phyloP scores from a whole-genome alignment of 2,888 invertebrate genomes.

The Kuschelorhynchus macadamiae region DNA sequence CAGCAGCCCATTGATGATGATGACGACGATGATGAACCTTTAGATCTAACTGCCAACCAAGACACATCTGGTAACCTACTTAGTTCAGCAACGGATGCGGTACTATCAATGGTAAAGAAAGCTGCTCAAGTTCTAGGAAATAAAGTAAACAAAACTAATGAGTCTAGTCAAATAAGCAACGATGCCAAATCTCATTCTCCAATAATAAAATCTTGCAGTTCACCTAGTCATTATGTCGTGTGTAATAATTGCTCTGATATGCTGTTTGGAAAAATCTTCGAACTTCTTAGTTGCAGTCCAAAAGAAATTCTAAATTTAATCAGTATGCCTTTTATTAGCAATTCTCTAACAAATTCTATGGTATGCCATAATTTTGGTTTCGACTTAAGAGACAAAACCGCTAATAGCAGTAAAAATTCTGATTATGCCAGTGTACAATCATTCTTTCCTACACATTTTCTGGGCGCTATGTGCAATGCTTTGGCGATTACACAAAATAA shows the following conservation, averaged over 20 bases:
- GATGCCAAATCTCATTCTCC: slow-evolving; percentile 65
- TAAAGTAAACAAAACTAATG: slow-evolving; percentile 74
- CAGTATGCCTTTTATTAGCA: slow-evolving; percentile 73
- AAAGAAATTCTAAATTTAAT: slow-evolving; percentile 75
- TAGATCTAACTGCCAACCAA: slow-evolving; percentile 36
- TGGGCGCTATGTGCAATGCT: slow-evolving; percentile 85
- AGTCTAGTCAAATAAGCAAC: slow-evolving; percentile 65
- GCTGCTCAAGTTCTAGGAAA: slow-evolving; percentile 89
- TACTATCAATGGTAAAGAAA: slow-evolving; percentile 92
- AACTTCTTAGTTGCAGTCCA: slow-evolving; percentile 80
- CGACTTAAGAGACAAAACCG: slow-evolving; percentile 71
- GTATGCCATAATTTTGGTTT: slow-evolving; percentile 76
- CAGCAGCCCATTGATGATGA: slow-evolving; percentile 78
- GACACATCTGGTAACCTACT: slow-evolving; percentile 75
- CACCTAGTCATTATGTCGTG: slow-evolving; percentile 81
- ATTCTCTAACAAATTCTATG: slow-evolving; percentile 75
- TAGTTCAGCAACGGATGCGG: slow-evolving; percentile 91
- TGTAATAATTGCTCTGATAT: slow-evolving; percentile 83
- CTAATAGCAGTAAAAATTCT: slow-evolving; percentile 55
- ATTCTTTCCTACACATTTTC: slow-evolving; percentile 77
- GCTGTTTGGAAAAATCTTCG: slow-evolving; percentile 80
- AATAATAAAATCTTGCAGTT: slow-evolving; percentile 72
- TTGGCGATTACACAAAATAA: slow-evolving; percentile 78
- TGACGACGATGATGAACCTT: slow-evolving; percentile 56
- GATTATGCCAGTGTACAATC: slow-evolving; percentile 73